phyloP scores from a whole-genome alignment of 2,113 vertebrate genomes.

The Pseudolaguvia tuberculata region DNA sequence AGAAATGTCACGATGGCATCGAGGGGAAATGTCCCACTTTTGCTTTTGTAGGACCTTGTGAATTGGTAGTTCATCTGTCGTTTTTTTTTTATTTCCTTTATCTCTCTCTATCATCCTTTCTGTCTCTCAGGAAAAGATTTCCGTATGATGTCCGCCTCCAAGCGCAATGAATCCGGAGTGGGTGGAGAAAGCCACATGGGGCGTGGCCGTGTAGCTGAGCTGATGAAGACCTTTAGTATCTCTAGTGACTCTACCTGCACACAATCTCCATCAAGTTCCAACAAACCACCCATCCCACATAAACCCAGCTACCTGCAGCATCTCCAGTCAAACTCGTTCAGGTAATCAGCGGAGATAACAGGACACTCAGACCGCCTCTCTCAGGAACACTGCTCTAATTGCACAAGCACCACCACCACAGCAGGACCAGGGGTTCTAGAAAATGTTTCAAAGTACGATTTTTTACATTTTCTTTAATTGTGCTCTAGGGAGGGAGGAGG shows the following conservation, averaged over 20 bases:
- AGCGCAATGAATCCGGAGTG: conserved; percentile 35
- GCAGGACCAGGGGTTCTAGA: conserved; percentile 43
- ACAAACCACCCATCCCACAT: conserved; percentile 67
- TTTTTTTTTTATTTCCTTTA: conserved; percentile 5
- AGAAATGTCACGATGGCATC: conserved; percentile 32
- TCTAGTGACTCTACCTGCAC: conserved; percentile 37
- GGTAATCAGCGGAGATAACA: conserved; percentile 58
- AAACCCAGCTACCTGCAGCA: conserved; percentile 66
- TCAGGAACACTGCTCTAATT: conserved; percentile 45
- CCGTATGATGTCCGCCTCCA: conserved; percentile 41
- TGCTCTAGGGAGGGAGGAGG: conserved; percentile 53
- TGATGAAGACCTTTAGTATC: conserved; percentile 67
- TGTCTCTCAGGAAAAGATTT: conserved; percentile 50
- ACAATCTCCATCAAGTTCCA: conserved; percentile 41
- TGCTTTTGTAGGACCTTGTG: conserved; percentile 13
- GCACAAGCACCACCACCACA: conserved; percentile 46
- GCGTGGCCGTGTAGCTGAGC: conserved; percentile 68
- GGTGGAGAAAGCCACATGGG: conserved; percentile 38
- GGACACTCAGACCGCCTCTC: conserved; percentile 33
- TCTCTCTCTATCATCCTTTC: conserved; percentile 12
- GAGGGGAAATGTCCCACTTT: conserved; percentile 37
- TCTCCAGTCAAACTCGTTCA: conserved; percentile 59
- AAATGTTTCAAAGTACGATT: conserved; percentile 44
- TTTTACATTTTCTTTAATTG: conserved; percentile 54
- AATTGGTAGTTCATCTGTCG: conserved; percentile 20